These are phyloP conservation scores for Sphinx pinastri DNA, from an alignment of 2,888 invertebrate genomes.

Conservation along the genomic window DNA sequence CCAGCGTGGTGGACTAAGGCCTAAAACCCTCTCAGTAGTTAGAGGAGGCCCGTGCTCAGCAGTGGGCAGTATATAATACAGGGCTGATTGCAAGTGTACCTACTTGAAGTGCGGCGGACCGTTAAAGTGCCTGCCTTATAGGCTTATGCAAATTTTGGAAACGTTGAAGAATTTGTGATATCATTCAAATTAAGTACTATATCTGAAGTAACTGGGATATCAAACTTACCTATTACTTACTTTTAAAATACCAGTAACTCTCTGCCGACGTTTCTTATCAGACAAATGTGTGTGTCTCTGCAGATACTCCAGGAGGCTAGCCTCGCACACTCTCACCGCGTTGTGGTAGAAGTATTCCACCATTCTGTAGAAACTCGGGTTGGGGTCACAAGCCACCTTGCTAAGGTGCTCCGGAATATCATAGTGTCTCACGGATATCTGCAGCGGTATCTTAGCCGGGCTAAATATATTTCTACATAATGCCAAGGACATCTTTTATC, in stretches of 20 bases:
- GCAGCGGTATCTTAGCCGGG: constrained; percentile 31
- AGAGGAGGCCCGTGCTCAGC: too few relatives aligned
- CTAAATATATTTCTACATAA: constrained; percentile 23
- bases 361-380: constrained; percentile 85
- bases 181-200: too few relatives aligned
- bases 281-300: constrained; percentile 75
- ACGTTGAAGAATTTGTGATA: too few relatives aligned
- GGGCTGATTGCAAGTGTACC: too few relatives aligned
- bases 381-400: constrained; percentile 53
- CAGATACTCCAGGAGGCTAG: constrained; percentile 78
- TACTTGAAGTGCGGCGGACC: too few relatives aligned
- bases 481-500: constrained; percentile 33
- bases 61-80: too few relatives aligned
- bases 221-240: constrained; percentile 36
- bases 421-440: constrained; percentile 50
- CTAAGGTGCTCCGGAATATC: constrained; percentile 69
- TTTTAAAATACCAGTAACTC: constrained; percentile 86
- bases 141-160: too few relatives aligned
- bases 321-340: constrained; percentile 81
- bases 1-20: too few relatives aligned
- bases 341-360: constrained; percentile 88
- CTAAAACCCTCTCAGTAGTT: too few relatives aligned
- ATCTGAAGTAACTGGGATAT: too few relatives aligned
- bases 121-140: too few relatives aligned
- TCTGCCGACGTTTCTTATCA: constrained; percentile 84